phyloP scores from a whole-genome alignment of 1,140 invertebrate species.

The Drosophila rhopaloa region DNA sequence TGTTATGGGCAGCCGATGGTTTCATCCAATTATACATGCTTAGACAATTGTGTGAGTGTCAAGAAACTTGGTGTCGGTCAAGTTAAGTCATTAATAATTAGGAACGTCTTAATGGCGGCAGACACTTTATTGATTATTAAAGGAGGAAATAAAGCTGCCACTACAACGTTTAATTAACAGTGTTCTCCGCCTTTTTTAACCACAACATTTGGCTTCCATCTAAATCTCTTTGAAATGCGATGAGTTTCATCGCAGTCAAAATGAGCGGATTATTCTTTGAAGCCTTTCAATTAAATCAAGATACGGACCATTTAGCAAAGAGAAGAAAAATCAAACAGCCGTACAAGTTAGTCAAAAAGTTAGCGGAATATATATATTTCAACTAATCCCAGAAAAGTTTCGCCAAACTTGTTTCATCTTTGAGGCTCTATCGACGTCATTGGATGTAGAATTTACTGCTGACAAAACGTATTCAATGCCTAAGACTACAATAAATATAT shows the following conservation, averaged over 20 bases:
- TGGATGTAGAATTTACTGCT: constrained; percentile 12
- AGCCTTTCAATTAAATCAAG: constrained; percentile 52
- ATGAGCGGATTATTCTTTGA: constrained; percentile 57
- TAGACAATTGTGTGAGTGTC: constrained; percentile 30
- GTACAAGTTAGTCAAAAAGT: constrained; percentile 43
- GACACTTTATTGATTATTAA: constrained; percentile 24
- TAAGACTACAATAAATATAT: neutral
- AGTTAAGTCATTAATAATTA: constrained; percentile 72
- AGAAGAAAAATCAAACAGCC: constrained; percentile 23
- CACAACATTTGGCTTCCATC: constrained; percentile 28
- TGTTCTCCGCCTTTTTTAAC: neutral
- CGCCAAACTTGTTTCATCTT: constrained; percentile 39
- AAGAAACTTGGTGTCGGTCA: constrained; percentile 62
- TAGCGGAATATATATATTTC: constrained; percentile 45
- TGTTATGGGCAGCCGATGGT: constrained; percentile 29
- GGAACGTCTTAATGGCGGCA: constrained; percentile 20
- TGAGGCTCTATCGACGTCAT: neutral
- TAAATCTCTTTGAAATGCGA: constrained; percentile 32
- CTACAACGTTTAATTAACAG: constrained; percentile 17
- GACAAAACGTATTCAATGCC: constrained; percentile 5
- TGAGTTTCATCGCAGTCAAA: constrained; percentile 51
- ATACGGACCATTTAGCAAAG: constrained; percentile 36
- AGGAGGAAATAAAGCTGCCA: neutral
- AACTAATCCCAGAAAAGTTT: constrained; percentile 33
- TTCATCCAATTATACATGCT: constrained; percentile 25